Evolutionary conservation across 2,888 invertebrate species (phyloP).

Genomic region (Euzetes globulus): DNA sequence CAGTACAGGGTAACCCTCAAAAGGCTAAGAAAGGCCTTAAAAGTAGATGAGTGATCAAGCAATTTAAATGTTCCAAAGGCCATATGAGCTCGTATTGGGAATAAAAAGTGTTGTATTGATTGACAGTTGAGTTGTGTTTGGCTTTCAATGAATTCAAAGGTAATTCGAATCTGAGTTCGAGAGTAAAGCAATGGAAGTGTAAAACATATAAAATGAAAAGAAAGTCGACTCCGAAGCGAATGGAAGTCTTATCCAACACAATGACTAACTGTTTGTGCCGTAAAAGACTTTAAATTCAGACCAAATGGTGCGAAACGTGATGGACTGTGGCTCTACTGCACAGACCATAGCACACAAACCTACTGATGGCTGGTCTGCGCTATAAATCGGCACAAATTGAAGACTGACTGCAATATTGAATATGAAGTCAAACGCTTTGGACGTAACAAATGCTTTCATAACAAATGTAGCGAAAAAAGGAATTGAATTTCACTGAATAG

Average conservation of each 20-base stretch:
- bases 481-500: conserved; percentile 21
- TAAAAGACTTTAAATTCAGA: conserved; percentile 24
- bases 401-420: conserved; percentile 15
- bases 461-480: conserved; percentile 14
- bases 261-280: conserved; percentile 1
- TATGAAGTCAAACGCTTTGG: neutral
- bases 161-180: neutral
- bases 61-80: too few relatives aligned
- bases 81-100: too few relatives aligned
- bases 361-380: conserved; percentile 5
- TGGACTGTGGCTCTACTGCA: neutral
- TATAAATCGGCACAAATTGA: conserved; percentile 25
- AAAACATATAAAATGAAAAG: neutral
- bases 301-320: conserved; percentile 27
- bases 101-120: too few relatives aligned
- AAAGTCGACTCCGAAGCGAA: neutral
- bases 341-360: neutral
- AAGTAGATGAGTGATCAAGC: too few relatives aligned
- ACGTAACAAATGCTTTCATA: neutral
- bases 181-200: neutral
- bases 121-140: too few relatives aligned
- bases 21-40: too few relatives aligned
- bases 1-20: too few relatives aligned
- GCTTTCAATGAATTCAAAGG: too few relatives aligned
- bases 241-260: neutral